phyloP scores from a whole-genome alignment of 2,113 vertebrate species.

The Mesitornis unicolor region DNA sequence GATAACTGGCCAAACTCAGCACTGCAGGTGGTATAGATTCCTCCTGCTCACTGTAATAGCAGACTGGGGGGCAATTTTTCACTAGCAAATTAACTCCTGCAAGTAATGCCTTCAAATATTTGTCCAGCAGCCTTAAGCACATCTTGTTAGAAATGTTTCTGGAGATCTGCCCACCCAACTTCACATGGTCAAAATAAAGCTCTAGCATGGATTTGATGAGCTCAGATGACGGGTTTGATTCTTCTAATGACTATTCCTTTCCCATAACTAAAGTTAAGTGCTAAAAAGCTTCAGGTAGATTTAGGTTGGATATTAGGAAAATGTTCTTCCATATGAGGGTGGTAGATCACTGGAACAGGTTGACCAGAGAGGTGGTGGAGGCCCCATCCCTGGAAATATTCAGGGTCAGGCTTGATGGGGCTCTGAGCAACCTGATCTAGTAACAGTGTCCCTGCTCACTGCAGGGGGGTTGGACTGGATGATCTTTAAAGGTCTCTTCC shows the following conservation, averaged over 20 bases:
- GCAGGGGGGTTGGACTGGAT: no score
- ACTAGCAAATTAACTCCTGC: not conserved
- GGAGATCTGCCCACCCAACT: not conserved
- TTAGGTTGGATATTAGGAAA: no score
- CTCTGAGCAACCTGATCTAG: no score
- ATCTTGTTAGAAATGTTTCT: not conserved
- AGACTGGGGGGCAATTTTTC: not conserved
- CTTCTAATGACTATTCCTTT: not conserved
- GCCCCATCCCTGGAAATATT: no score
- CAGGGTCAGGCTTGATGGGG: no score
- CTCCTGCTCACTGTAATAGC: not conserved
- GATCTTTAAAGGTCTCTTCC: no score
- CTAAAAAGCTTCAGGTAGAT: not conserved
- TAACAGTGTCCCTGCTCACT: no score
- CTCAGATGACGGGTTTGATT: not conserved
- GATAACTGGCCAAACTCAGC: not conserved
- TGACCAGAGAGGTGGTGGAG: no score
- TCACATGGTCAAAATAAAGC: not conserved
- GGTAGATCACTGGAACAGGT: no score
- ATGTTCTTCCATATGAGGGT: no score
- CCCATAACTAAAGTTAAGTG: not conserved
- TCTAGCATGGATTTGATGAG: not conserved
- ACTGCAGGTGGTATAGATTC: not conserved
- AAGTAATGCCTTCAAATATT: not conserved
- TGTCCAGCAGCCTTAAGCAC: not conserved